phyloP scores from a whole-genome alignment of 1,140 invertebrate genomes.

The Centruroides vittatus region DNA sequence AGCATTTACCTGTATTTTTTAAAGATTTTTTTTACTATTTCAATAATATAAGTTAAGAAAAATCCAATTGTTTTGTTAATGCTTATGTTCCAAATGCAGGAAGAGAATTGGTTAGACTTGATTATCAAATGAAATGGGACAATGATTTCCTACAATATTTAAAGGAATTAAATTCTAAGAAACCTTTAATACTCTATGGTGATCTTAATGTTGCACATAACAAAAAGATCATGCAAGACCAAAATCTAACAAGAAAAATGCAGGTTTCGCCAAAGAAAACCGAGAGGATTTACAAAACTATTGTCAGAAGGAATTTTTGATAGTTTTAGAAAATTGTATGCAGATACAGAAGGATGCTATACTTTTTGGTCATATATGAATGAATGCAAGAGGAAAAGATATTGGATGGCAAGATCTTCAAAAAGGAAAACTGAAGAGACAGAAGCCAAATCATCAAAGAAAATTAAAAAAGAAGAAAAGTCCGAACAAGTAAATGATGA shows the following conservation, averaged over 20 bases:
- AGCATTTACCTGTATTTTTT: no score
- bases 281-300: slow-evolving; percentile 72
- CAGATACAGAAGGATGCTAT: slow-evolving; percentile 65
- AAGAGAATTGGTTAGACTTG: slow-evolving; percentile 64
- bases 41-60: no score
- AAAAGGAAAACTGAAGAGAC: slow-evolving; percentile 3
- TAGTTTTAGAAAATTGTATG: slow-evolving; percentile 75
- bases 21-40: no score
- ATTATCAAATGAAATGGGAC: slow-evolving; percentile 85
- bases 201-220: slow-evolving; percentile 95
- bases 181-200: slow-evolving; percentile 88
- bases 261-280: slow-evolving; percentile 92
- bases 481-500: slow-evolving; percentile 5
- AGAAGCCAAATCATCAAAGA: slow-evolving; percentile 14
- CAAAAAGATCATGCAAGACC: slow-evolving; percentile 94
- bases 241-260: slow-evolving; percentile 78
- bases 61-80: no score
- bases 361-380: slow-evolving; percentile 89
- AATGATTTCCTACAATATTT: slow-evolving; percentile 44
- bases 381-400: slow-evolving; percentile 70
- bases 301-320: slow-evolving; percentile 66
- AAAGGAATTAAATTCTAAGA: slow-evolving; percentile 65
- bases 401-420: slow-evolving; percentile 47
- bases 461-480: neutral
- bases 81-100: slow-evolving; percentile 67